Base-by-base conservation (phyloP, 1,140 invertebrate species). In the Penaeus japonicus region DNA sequence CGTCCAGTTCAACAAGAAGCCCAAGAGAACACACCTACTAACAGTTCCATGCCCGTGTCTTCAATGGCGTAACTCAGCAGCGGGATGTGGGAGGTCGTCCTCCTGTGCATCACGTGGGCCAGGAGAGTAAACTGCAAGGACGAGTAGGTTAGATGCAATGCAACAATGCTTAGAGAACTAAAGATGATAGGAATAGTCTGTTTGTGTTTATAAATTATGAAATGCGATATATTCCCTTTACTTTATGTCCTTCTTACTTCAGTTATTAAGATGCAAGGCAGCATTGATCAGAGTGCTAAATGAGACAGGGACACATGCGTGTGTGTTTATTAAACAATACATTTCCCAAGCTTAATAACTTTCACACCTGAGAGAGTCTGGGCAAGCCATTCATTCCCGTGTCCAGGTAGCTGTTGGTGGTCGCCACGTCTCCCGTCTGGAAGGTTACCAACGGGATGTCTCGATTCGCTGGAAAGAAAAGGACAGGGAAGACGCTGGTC, bases 51-150 rank as follows among this genome's bases (percentile, higher is more conserved):
- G 30, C 53, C 77, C 4, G 70, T 15, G 0, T 70, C 80, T 30
- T 83, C 57, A n/a, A 78, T 24, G 4, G 81, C 81, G 54, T 88
- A 88, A 54, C 55, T 88, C 20, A 88, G 59, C 4, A 88, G 87
- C 7, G 87, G 87, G 32, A 88, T 83, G 87, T 88, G 87, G 12
- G 87, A 88, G 0, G 87, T 84, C 4, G 78, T 18, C 7, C 81
- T 65, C 0, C 80, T 47, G 17, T 83, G 80, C 30, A 80, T 55
- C 30, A 88, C 35, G 70, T 88, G 87, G 2, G 83, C 47, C 18
- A 78, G 4, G 54, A 88, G 24, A 5, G 87, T 88, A 4, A 88
- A 65, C 87, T 88, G 70, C 35, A 4, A 30, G 53, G 1, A 17
- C 30, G 47, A 27, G 22, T 12, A 24, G 24, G 3, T 12, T 20